Evolutionary conservation across 2,797 vertebrate genomes (phyloP), one percentile per base, ranked within the genome.

Genomic region (Sebastes hubbsi): DNA sequence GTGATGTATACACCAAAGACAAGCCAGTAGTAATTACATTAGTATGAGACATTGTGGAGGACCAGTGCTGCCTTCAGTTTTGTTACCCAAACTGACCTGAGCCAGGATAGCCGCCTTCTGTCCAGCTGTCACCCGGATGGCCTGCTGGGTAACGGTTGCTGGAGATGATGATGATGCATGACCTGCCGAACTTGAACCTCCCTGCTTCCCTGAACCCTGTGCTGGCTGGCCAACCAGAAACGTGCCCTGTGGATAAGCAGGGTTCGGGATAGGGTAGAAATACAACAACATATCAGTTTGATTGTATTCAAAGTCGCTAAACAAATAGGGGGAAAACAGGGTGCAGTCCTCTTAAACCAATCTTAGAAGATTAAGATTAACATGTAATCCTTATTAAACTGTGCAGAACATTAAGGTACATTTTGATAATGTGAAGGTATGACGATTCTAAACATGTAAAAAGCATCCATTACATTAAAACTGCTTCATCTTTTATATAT

Each of bases 221-320:
- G 97, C 96, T 32, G 98, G 97, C 73, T 99, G 98, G 69, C 99
- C 98, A 46, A 99, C 99, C 90, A 99, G 94, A 95, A 99, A 99
- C 0, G 98, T 99, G 62, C 99, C 99, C 98, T 99, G 75, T 8
- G 2, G 56, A 78, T 2, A 62, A 12, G 20, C 20, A 18, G 29
- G 11, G 22, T 66, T 56, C 54, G 36, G n/a, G 22, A 22, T 1
- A 4, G 22, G 11, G 14, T 14, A 20, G 8, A 4, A n/a, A 65
- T 49, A 6, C 8, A 67, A 59, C 27, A 75, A 29, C 18, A 34
- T 16, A 30, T 65, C 4, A 42, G 0, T 46, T 25, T 6, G 30
- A 69, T 3, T 25, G 14, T n/a, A 71, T 61, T 70, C 13, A 71
- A 34, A 55, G 12, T 62, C 2, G 61, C 1, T 20, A 3, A 27